phyloP scores from a whole-genome alignment of 1,140 invertebrate genomes.

The Drosophila hydei region DNA sequence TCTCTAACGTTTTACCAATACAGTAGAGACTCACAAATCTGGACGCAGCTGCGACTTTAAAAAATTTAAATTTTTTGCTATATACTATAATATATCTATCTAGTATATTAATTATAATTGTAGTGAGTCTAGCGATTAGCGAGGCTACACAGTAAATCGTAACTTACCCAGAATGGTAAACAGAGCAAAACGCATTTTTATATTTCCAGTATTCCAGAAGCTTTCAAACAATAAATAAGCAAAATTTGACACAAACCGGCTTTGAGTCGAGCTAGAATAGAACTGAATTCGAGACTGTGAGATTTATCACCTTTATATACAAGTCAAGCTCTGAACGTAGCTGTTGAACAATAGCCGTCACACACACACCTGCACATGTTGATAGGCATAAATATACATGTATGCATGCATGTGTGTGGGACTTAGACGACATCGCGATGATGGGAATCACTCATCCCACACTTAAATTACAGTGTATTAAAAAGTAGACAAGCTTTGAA shows the following conservation, averaged over 20 bases:
- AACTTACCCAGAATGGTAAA: slow-evolving; percentile 67
- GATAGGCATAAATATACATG: slow-evolving; percentile 5
- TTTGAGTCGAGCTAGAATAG: slow-evolving; percentile 60
- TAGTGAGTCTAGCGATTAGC: too few species aligned
- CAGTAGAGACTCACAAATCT: too few species aligned
- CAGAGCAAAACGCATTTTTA: slow-evolving; percentile 70
- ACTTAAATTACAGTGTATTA: slow-evolving; percentile 42
- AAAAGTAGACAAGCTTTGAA: slow-evolving; percentile 54
- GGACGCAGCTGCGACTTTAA: too few species aligned
- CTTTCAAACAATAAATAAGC: slow-evolving; percentile 9
- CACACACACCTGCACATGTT: slow-evolving; percentile 21
- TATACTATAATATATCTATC: background rate
- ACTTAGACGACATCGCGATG: slow-evolving; percentile 12
- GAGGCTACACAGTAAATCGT: background rate
- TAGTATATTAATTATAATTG: background rate
- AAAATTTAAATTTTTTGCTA: background rate
- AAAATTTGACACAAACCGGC: slow-evolving; percentile 63
- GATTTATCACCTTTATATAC: slow-evolving; percentile 81
- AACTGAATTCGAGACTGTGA: slow-evolving; percentile 67
- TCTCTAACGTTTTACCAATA: too few species aligned
- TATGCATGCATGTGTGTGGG: background rate
- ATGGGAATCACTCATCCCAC: slow-evolving; percentile 64
- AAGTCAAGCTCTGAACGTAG: slow-evolving; percentile 36
- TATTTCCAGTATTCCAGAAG: slow-evolving; percentile 49
- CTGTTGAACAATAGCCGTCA: slow-evolving; percentile 60